Base-by-base conservation (phyloP, 1,140 invertebrate species). In the Drosophila kanapiae region DNA sequence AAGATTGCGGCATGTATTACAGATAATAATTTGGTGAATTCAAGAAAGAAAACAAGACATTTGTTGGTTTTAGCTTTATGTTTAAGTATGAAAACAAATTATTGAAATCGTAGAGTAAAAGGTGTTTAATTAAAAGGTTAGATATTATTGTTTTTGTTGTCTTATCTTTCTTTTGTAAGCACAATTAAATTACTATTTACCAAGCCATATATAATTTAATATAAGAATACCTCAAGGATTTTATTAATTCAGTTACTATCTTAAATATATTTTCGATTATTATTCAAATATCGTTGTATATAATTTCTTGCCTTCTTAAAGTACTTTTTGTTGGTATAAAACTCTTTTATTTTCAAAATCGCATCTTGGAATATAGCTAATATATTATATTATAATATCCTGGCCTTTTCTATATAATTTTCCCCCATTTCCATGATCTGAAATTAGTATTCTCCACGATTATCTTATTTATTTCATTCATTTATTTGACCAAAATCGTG, bases 401-500 rank as follows among this genome's bases (percentile, higher is more conserved):
- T n/a, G 4, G 0, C 9, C 11, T 29, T 16, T 29, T 11, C 9
- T 11, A 13, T 43, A 16, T 45, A 6, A 18, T 9, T 9, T 10
- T 6, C 6, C 2, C 8, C 14, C 13, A 31, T 47, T 59, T 45
- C 7, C 6, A 1, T n/a, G 14, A 62, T 54, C 33, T 10, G 2
- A 29, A 58, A 43, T 59, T 62, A 3, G 37, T 45, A 61, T 65
- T 51, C 37, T 16, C 9, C 6, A 3, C 27, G 37, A 53, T 63
- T 43, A 45, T 35, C 31, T 9, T 9, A 23, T 64, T 35, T 43
- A 45, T 48, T 47, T 67, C 40, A 13, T 27, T 68, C 47, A 77
- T 81, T 77, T 48, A 72, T 76, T 65, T 51, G 23, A 14, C 35
- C 16, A 53, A 61, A 56, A 18, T 40, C 6, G 6, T 4, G 4